Base-by-base conservation (phyloP, 2,113 vertebrate genomes). In the Entelurus aequoreus region DNA sequence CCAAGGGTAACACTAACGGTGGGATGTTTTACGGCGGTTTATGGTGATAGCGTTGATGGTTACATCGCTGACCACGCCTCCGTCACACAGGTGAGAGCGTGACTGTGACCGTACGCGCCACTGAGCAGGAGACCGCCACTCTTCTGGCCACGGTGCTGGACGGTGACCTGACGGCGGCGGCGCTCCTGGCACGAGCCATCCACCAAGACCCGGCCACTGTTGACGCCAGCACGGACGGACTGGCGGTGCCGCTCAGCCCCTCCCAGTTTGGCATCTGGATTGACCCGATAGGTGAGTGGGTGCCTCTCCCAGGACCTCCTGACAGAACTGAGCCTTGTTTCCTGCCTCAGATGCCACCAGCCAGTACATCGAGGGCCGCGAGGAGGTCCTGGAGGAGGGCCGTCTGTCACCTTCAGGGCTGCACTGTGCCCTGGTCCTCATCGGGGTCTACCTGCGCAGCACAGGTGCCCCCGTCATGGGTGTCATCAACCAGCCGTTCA, bases 401-500 rank as follows among this genome's bases (percentile, higher is more conserved):
- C 87, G 72, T 54, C 71, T 92, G 59, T 87, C 76, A 51, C 84
- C 89, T 0, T 88, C 75, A 1, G 92, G 92, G 63, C 88, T 93
- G 28, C 77, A 85, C 55, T 92, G 91, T 6, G 92, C 87, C 0
- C 65, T 93, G 77, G 93, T 94, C 71, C 88, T 93, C 56, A 93
- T 94, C 19, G 93, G 92, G 5, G 91, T 88, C 35, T 93, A 90
- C 57, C 71, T 89, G 8, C 86, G 89, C 12, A 69, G 28, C 64
- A 87, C 83, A 0, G 91, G 92, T 0, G 77, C 89, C 54, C 92
- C 92, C 0, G 83, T 94, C 55, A 89, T 93, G 86, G 92, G 92
- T 0, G 88, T 94, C 74, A 89, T 93, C 82, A 93, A 92, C 65
- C 90, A 93, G 75, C 92, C 94, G 0, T 94, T 94, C 80, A 80